Evolutionary conservation across 2,888 invertebrate genomes (phyloP).

Genomic region (Morpho deidamia): DNA sequence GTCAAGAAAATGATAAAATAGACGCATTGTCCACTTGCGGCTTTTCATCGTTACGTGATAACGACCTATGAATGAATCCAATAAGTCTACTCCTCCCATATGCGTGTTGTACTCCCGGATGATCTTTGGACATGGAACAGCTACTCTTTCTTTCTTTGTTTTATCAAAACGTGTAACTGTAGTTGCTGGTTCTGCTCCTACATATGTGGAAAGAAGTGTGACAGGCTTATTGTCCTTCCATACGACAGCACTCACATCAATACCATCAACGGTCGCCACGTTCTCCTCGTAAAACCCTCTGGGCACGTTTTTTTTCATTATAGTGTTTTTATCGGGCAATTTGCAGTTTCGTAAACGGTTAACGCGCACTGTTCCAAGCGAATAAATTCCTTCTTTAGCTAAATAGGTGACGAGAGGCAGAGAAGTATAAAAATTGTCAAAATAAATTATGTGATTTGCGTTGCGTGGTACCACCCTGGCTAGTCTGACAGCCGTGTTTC

Average conservation of each 20-base stretch:
- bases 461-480: conserved; percentile 32
- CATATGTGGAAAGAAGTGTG: conserved; percentile 36
- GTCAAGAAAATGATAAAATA: conserved; percentile 40
- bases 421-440: conserved; percentile 32
- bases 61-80: conserved; percentile 33
- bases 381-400: conserved; percentile 11
- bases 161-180: conserved; percentile 32
- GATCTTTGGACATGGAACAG: conserved; percentile 23
- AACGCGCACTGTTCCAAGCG: conserved; percentile 21
- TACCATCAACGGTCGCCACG: conserved; percentile 31
- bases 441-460: conserved; percentile 32
- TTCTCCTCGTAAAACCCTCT: conserved; percentile 34
- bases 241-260: conserved; percentile 33
- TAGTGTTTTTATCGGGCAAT: conserved; percentile 32
- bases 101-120: conserved; percentile 40
- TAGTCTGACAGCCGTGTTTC: conserved; percentile 33
- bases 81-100: conserved; percentile 42
- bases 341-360: conserved; percentile 35
- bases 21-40: conserved; percentile 34
- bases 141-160: conserved; percentile 12
- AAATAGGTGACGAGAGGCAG: conserved; percentile 8
- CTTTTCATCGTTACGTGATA: conserved; percentile 30
- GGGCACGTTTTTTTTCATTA: conserved; percentile 34
- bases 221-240: conserved; percentile 39
- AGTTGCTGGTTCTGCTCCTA: conserved; percentile 32